Conservation (phyloP, 2,113 vertebrate species). For the Onychorhynchus coronatus region DNA sequence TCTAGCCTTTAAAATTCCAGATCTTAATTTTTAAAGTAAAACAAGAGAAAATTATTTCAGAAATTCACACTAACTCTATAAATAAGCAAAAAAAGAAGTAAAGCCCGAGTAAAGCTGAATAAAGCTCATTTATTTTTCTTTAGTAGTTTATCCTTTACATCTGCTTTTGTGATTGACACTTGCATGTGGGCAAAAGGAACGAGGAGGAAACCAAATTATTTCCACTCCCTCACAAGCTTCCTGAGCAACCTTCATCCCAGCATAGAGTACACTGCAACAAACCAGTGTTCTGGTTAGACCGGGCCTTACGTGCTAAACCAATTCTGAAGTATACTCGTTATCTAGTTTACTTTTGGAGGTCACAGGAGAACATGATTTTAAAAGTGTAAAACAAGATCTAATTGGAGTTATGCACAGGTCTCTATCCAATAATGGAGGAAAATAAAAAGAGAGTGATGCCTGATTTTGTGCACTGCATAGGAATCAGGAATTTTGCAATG, state of each 20-base stretch:
- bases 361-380: not conserved
- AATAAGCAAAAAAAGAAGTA: not conserved
- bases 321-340: not conserved
- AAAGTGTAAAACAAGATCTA: not conserved
- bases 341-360: not conserved
- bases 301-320: not conserved
- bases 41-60: not conserved
- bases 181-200: not conserved
- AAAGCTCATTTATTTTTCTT: not conserved
- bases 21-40: not conserved
- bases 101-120: not conserved
- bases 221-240: accelerated
- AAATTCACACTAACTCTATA: not conserved
- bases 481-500: not conserved
- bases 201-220: not conserved
- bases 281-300: not conserved
- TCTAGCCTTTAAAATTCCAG: not conserved
- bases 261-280: not conserved
- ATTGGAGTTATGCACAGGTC: not conserved
- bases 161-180: not conserved
- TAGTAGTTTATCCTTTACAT: not conserved
- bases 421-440: not conserved
- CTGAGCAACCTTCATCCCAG: not conserved
- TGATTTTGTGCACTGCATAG: not conserved
- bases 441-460: not conserved